Percentiles rank a stretch among this genome's conserved stretches.
Conservation (phyloP, 2,797 vertebrate species). For the Tokudaia muenninki region DNA sequence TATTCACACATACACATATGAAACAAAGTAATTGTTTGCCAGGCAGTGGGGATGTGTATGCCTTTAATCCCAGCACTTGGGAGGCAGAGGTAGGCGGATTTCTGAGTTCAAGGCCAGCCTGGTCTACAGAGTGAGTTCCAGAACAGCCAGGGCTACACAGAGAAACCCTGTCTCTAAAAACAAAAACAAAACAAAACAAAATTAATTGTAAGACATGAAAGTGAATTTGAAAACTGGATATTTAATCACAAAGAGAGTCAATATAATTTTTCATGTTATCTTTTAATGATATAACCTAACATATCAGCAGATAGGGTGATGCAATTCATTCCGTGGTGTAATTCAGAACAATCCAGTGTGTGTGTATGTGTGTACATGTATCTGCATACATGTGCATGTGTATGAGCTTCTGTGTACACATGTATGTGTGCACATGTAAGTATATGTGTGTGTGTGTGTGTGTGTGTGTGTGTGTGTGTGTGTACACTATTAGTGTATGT, state of each 20-base stretch:
- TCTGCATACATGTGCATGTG: background rate
- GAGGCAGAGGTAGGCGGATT: too few relatives aligned
- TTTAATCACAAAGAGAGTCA: background rate
- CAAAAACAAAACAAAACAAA: too few relatives aligned
- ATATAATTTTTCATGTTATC: background rate
- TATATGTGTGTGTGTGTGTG: too few relatives aligned
- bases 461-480: too few relatives aligned
- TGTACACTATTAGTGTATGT: too few relatives aligned
- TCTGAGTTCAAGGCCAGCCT: too few relatives aligned
- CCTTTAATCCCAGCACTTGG: too few relatives aligned
- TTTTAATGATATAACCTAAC: background rate
- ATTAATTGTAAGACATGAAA: background rate
- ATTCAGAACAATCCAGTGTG: background rate
- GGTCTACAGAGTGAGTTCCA: too few relatives aligned
- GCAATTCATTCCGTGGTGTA: background rate
- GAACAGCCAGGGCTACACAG: too few relatives aligned
- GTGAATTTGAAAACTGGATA: slow-evolving; percentile 7
- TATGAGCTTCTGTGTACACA: background rate
- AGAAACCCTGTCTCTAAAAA: too few relatives aligned
- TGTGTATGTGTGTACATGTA: background rate
- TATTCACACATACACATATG: background rate
- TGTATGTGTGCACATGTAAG: background rate
- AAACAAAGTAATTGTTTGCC: background rate
- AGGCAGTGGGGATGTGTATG: too few relatives aligned
- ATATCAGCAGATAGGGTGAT: background rate